A percentile compares a stretch with the other conserved stretches of the same genome.
phyloP scores from a whole-genome alignment of 2,113 vertebrate genomes.

The Pygoscelis antarcticus region DNA sequence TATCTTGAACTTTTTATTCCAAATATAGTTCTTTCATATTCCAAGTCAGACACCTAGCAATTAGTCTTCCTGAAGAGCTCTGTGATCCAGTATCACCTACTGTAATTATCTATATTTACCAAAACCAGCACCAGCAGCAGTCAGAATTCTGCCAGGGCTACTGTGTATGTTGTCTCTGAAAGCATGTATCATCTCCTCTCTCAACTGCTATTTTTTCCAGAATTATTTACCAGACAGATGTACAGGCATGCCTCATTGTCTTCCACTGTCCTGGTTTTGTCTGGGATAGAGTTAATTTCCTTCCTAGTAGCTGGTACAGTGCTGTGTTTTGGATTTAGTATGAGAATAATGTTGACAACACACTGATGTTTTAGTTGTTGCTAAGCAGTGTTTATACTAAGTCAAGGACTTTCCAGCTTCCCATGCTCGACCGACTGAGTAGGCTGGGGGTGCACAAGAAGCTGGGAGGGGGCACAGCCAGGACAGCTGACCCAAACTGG shows the following conservation, averaged over 20 bases:
- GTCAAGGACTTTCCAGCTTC: no score
- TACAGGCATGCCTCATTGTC: not conserved
- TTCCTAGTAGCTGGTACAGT: no score
- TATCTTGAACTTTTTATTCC: not conserved
- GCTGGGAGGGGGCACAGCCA: no score
- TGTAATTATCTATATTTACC: slow-evolving; percentile 10
- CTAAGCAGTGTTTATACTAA: no score
- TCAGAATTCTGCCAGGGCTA: not conserved
- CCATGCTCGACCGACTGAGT: no score
- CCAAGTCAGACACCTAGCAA: not conserved
- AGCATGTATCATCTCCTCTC: not conserved
- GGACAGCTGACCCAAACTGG: no score
- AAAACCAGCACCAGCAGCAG: not conserved
- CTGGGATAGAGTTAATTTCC: no score
- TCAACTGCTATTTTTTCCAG: not conserved
- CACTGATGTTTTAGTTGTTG: no score
- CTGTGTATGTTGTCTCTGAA: not conserved
- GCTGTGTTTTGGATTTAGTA: no score
- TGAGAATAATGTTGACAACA: no score
- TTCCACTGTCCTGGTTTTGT: not conserved
- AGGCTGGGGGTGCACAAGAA: no score
- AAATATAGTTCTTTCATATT: not conserved
- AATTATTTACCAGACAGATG: not conserved
- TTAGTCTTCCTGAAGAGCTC: not conserved
- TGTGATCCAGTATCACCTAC: not conserved